Base-by-base conservation (phyloP, 2,888 invertebrate species). In the Zonitis immaculata region DNA sequence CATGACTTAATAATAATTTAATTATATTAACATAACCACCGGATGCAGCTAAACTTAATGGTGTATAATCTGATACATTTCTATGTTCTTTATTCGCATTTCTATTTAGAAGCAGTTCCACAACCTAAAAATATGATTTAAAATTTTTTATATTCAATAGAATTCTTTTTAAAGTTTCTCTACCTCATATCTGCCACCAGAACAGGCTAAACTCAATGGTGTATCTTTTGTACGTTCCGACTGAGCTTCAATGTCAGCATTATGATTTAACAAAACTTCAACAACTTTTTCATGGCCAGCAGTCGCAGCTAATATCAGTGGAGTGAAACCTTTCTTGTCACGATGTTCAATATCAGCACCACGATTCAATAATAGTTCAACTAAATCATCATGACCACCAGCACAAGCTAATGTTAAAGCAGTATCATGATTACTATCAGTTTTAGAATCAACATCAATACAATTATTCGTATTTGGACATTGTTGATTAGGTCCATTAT, bases 11-110 rank as follows among this genome's bases (percentile, higher is more conserved):
- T 59, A 99, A 79, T 57, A 99, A 82, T 69, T 95, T 89, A 68
- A 99, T 98, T 70, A 99, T 98, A 75, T 98, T 97, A 49, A 97
- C 96, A 76, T 97, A 98, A 18, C 98, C 98, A 28, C 97, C 98
- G 27, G 95, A 96, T 11, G 98, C 98, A 16, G 99, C 99, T 59
- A 99, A 81, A 73, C 96, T 96, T n/a, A 99, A 81, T 1, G 99
- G 99, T 8, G 99, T 99, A 74, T 99, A 99, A 78, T 99, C 99
- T 20, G 96, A 97, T 12, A 98, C 97, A 77, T 99, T 99, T 50
- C 98, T 87, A 77, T 99, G 98, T 73, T 94, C 94, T 77, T 97
- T 98, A 78, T 98, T 97, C 47, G 97, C 95, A 61, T 90, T 89
- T 57, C 92, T 85, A 61, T 84, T 86, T 49, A 98, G 80, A 56